Percentiles rank a stretch among this genome's conserved stretches.
phyloP scores from a whole-genome alignment of 2,888 invertebrate genomes.

The Cosmorhoe ocellata region DNA sequence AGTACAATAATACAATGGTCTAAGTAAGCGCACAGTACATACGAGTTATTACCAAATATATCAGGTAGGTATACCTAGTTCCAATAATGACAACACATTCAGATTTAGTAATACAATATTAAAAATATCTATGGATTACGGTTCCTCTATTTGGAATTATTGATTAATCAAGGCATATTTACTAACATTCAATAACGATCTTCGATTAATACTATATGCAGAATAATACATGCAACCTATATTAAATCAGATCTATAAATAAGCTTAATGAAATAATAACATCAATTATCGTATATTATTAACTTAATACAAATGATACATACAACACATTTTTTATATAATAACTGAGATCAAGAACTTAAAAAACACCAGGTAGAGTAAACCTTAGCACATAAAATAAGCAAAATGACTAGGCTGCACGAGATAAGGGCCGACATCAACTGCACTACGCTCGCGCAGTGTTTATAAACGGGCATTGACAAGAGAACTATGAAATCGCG shows the following conservation, averaged over 20 bases:
- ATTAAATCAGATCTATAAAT: background rate
- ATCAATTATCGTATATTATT: background rate
- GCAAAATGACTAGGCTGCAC: constrained; percentile 7
- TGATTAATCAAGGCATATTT: background rate
- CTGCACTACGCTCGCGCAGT: background rate
- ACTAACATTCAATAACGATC: background rate
- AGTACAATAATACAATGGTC: too few species aligned
- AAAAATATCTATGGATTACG: too few species aligned
- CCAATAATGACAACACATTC: background rate
- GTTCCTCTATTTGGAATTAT: background rate
- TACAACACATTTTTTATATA: background rate
- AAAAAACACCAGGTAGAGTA: background rate
- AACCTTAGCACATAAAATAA: background rate
- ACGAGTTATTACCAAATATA: too few species aligned
- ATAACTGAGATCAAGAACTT: constrained; percentile 11
- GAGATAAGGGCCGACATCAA: background rate
- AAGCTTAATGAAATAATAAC: background rate
- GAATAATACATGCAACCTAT: background rate
- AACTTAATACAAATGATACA: background rate
- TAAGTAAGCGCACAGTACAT: too few species aligned
- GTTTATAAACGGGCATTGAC: background rate
- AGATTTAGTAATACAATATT: background rate
- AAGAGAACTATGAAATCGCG: too few species aligned
- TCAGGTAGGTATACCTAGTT: background rate
- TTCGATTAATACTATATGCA: background rate